phyloP scores from a whole-genome alignment of 2,113 vertebrate genomes.

The Notechis scutatus region DNA sequence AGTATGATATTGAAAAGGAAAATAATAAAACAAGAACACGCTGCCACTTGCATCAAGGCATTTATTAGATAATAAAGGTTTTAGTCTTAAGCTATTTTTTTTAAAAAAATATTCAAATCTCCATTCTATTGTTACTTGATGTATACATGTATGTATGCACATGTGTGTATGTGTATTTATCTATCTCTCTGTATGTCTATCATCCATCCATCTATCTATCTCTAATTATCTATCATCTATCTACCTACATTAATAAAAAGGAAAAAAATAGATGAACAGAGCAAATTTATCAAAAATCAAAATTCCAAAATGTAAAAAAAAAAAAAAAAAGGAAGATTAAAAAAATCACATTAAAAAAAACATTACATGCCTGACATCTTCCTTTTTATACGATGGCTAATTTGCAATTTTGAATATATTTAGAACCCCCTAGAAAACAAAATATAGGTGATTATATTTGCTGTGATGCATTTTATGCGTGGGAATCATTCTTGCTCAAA shows the following conservation, averaged over 20 bases:
- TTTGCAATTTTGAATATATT: background rate
- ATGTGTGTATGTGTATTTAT: too few relatives aligned
- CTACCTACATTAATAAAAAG: background rate
- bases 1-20: background rate
- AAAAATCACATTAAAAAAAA: background rate
- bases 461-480: background rate
- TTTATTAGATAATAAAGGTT: background rate
- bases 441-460: background rate
- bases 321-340: background rate
- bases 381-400: background rate
- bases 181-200: too few relatives aligned
- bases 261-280: background rate
- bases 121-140: background rate
- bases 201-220: too few relatives aligned
- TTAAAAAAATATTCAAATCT: background rate
- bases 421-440: background rate
- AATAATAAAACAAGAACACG: background rate
- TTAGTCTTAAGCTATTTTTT: background rate
- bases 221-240: too few relatives aligned
- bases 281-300: background rate
- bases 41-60: background rate
- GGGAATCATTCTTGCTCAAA: background rate
- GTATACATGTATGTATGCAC: background rate
- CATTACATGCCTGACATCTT: background rate
- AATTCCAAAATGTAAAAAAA: background rate